Conservation (phyloP, 2,888 invertebrate genomes). For the Latrodectus hesperus region DNA sequence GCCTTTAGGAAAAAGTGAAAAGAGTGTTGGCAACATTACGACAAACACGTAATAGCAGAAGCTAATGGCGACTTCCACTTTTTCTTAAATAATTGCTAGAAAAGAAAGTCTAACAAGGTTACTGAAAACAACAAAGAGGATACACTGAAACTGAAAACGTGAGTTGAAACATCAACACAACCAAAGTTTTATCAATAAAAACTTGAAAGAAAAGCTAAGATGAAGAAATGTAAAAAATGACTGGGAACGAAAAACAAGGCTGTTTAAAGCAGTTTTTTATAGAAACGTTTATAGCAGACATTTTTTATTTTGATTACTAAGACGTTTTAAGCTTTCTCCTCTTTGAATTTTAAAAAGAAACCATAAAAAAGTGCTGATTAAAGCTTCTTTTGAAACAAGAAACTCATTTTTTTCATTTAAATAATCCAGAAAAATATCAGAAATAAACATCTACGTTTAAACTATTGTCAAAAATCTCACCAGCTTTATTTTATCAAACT, state of each 20-base stretch:
- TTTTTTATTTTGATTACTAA: background rate
- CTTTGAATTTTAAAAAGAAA: background rate
- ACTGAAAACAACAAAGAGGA: conserved; percentile 37
- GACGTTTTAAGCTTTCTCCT: conserved; percentile 5
- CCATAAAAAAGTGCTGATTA: background rate
- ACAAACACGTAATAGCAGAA: conserved; percentile 50
- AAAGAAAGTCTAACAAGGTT: conserved; percentile 57
- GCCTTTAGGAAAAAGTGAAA: conserved; percentile 17
- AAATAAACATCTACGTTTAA: too few relatives aligned
- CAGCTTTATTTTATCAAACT: too few relatives aligned
- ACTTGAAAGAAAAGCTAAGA: conserved; percentile 39
- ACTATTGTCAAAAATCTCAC: too few relatives aligned
- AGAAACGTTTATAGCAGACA: background rate
- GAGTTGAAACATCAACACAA: conserved; percentile 45
- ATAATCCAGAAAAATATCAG: too few relatives aligned
- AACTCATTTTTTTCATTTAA: background rate
- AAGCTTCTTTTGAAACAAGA: conserved; percentile 9
- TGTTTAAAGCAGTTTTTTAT: background rate
- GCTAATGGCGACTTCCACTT: conserved; percentile 18
- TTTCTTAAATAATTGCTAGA: conserved; percentile 39
- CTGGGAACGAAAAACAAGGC: conserved; percentile 9
- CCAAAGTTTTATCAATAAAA: conserved; percentile 49
- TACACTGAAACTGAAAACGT: conserved; percentile 36
- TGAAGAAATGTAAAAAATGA: conserved; percentile 21
- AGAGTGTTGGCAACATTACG: conserved; percentile 26